A percentile compares a stretch with the other conserved stretches of the same genome.
phyloP scores from a whole-genome alignment of 2,888 invertebrate species.

The Diarsia mendica region DNA sequence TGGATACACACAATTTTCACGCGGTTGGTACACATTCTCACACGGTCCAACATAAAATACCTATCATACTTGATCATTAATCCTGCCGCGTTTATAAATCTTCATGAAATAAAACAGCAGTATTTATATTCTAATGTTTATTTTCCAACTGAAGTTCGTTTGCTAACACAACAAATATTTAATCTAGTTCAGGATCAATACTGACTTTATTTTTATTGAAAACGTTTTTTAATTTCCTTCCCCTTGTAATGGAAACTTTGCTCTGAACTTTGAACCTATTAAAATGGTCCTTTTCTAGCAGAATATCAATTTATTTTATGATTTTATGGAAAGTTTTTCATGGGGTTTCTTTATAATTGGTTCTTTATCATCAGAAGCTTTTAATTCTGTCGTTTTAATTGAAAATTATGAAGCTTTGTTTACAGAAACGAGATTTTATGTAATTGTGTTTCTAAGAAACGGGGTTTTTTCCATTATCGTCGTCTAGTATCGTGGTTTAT shows the following conservation, averaged over 20 bases:
- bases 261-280: slow-evolving; percentile 18
- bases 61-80: neutral
- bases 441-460: neutral
- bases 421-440: slow-evolving; percentile 15
- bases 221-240: slow-evolving; percentile 28
- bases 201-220: slow-evolving; percentile 13
- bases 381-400: slow-evolving; percentile 16
- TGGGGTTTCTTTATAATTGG: slow-evolving; percentile 13
- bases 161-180: slow-evolving; percentile 11
- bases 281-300: neutral
- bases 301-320: slow-evolving; percentile 14
- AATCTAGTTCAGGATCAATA: slow-evolving; percentile 8
- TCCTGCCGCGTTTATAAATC: neutral
- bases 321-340: slow-evolving; percentile 3
- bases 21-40: no score
- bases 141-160: neutral
- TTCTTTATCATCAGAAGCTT: slow-evolving; percentile 4
- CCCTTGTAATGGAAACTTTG: neutral
- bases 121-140: neutral
- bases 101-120: no score
- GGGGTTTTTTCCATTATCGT: neutral
- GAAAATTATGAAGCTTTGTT: neutral
- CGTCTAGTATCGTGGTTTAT: neutral
- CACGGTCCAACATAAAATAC: neutral
- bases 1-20: no score